Conservation (phyloP, 2,888 invertebrate genomes). For the Oxycera nigricornis region DNA sequence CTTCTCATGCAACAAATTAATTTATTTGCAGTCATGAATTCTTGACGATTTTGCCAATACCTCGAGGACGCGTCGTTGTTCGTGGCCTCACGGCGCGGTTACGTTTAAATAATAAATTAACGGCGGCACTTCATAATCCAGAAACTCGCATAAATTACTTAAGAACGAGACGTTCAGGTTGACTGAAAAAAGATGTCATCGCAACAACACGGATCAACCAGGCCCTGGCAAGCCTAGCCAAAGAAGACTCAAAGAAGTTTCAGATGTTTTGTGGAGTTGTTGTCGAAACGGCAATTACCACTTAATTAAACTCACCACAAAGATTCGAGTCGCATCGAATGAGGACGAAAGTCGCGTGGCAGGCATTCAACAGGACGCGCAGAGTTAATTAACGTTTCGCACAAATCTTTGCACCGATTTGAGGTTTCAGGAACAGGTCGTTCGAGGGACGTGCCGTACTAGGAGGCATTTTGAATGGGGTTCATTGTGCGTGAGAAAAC, state of each 20-base stretch:
- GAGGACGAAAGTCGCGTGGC: not conserved
- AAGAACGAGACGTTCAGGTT: constrained; percentile 16
- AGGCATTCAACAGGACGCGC: constrained; percentile 13
- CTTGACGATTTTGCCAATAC: constrained; percentile 43
- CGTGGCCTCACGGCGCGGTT: constrained; percentile 32
- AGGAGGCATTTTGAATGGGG: not conserved
- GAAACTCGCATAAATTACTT: constrained; percentile 29
- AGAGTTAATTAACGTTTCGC: constrained; percentile 36
- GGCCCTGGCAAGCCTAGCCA: no score
- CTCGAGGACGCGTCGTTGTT: constrained; percentile 38
- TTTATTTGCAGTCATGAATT: constrained; percentile 45
- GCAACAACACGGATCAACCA: not conserved
- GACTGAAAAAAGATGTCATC: not conserved
- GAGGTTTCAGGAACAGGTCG: not conserved
- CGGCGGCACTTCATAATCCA: constrained; percentile 34
- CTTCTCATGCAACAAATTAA: constrained; percentile 28
- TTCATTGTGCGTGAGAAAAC: not conserved
- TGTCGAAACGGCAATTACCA: constrained; percentile 34
- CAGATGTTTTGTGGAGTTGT: not conserved
- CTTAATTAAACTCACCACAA: constrained; percentile 38
- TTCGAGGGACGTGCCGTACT: not conserved
- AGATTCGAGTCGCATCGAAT: constrained; percentile 4
- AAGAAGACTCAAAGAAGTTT: not conserved
- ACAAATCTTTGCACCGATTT: constrained; percentile 37
- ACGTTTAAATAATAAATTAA: constrained; percentile 43